Conservation (phyloP, 1,140 invertebrate species). For the Eubasilissa regina region DNA sequence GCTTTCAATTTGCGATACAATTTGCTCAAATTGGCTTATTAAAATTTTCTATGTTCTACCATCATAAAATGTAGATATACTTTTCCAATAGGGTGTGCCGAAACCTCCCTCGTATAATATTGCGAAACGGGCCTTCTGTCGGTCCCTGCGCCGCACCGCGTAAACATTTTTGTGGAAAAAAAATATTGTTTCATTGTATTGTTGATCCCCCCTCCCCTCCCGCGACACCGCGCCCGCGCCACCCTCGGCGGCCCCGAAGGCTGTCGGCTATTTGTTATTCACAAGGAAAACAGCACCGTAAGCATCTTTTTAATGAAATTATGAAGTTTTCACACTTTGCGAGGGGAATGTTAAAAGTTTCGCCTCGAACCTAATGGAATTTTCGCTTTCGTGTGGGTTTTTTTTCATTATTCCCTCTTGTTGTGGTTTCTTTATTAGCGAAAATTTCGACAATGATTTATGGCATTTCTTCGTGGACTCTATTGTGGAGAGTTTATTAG, state of each 20-base stretch:
- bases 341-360: conserved; percentile 58
- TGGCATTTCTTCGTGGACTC: conserved; percentile 47
- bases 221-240: neutral
- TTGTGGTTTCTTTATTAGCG: conserved; percentile 58
- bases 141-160: neutral
- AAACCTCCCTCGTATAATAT: neutral
- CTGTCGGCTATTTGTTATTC: conserved; percentile 60
- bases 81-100: too few species aligned
- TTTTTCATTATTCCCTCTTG: conserved; percentile 37
- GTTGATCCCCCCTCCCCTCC: neutral
- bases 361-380: conserved; percentile 52
- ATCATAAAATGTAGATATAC: too few species aligned
- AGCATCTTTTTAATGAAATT: conserved; percentile 61
- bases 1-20: too few species aligned
- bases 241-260: neutral
- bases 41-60: too few species aligned
- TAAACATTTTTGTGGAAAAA: conserved; percentile 28
- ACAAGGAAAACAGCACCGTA: conserved; percentile 61
- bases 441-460: conserved; percentile 59
- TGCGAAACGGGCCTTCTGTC: neutral
- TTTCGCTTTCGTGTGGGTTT: conserved; percentile 37
- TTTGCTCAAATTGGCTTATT: too few species aligned
- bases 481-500: conserved; percentile 45
- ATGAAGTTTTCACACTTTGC: conserved; percentile 59
- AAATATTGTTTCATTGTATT: conserved; percentile 42